Evolutionary conservation across 2,797 vertebrate species (phyloP), one percentile per base, ranked within the genome.

Genomic region (Ptychobarbus kaznakovi): DNA sequence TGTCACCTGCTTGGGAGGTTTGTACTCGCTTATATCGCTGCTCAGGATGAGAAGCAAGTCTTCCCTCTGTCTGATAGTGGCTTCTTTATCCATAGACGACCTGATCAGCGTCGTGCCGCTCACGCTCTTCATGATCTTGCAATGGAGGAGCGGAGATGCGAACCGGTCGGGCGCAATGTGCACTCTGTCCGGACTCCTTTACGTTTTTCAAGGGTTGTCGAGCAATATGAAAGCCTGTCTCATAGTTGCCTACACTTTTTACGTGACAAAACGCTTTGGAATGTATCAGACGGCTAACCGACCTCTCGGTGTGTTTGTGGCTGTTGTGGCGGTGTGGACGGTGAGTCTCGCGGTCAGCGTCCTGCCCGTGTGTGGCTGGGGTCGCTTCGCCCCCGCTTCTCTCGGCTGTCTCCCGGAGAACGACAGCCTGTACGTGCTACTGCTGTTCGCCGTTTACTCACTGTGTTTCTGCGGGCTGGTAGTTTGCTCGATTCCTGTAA

Each of bases 141-240:
- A 97, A 91, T 98, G 97, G 98, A 94, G 95, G 22, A 80, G 88
- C 0, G 89, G 93, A 9, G 86, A 70, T 32, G 90, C 93, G 1
- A 91, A 91, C 18, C 92, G 88, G 82, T 89, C 94, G 16, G 90
- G 89, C 84, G 84, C 93, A 68, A 89, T 97, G 78, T 99, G 98
- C 93, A 95, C 95, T 81, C 89, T 96, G 56, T 96, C 97, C 0
- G 98, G 97, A 1, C 94, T 98, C 72, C 90, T 98, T 0, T 99
- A 99, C 91, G 91, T 97, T 80, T 97, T 98, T 91, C 98, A 99
- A 91, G 98, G 97, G 9, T 93, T 99, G 88, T 97, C 97, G 0
- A 97, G 96, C 94, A 98, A 97, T 89, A 94, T 99, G 93, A 99
- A 99, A 90, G 96, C 97, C 42, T 96, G 95, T 6, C 93, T 98